A percentile compares a stretch with the other conserved stretches of the same genome.
These are phyloP conservation scores for Solenopsis fugax DNA, from an alignment of 1,140 invertebrate genomes.

Conservation along the genomic window DNA sequence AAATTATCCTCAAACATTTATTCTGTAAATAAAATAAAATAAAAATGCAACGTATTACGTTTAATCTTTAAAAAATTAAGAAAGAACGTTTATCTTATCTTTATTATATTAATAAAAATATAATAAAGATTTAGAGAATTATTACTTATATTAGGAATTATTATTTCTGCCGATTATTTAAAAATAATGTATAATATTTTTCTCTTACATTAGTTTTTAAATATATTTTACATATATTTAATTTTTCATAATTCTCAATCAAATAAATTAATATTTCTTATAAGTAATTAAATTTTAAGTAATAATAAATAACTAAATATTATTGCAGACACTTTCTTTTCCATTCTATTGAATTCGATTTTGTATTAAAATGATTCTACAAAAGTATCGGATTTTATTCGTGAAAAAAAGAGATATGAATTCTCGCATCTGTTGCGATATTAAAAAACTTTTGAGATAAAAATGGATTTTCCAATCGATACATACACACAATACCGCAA, in stretches of 20 bases:
- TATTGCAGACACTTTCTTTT: neutral
- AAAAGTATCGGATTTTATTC: neutral
- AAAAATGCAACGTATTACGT: neutral
- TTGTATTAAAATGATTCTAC: neutral
- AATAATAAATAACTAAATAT: slow-evolving; percentile 11
- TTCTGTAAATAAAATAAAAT: neutral
- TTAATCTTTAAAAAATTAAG: neutral
- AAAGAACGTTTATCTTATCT: neutral
- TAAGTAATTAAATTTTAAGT: neutral
- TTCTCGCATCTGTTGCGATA: neutral
- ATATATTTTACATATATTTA: neutral
- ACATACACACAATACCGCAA: neutral
- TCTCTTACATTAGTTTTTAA: neutral
- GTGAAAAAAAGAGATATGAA: neutral
- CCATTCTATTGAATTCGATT: neutral
- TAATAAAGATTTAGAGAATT: no score
- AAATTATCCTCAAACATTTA: neutral
- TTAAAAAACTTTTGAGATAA: neutral
- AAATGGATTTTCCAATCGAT: neutral
- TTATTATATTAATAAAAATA: slow-evolving; percentile 7
- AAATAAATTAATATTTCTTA: neutral
- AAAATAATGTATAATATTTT: neutral
- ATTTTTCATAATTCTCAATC: neutral
- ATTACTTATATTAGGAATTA: neutral
- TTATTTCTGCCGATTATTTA: neutral